A percentile compares a stretch with the other conserved stretches of the same genome.
Evolutionary conservation across 2,888 invertebrate genomes (phyloP).

Genomic region (Hirtodrosophila histrioides): DNA sequence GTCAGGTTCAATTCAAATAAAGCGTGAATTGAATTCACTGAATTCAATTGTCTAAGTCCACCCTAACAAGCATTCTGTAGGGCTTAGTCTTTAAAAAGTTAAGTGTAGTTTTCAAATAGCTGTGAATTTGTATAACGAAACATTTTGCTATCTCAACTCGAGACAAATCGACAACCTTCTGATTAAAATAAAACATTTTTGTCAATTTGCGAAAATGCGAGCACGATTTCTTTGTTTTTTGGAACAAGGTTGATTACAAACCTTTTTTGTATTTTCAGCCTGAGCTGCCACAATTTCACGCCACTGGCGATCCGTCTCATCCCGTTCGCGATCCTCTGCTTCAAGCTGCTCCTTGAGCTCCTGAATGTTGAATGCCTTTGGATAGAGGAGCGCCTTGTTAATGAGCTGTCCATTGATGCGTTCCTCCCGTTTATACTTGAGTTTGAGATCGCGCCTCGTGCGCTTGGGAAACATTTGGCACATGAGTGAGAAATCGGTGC

Average conservation of each 20-base stretch:
- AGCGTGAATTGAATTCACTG: too few species aligned
- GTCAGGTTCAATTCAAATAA: too few species aligned
- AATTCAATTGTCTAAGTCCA: too few species aligned
- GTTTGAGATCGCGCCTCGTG: slow-evolving; percentile 92
- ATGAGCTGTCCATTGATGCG: slow-evolving; percentile 89
- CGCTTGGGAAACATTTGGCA: slow-evolving; percentile 91
- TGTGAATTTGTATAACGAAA: too few species aligned
- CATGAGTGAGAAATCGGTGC: slow-evolving; percentile 97
- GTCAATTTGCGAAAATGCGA: too few species aligned
- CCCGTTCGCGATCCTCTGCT: slow-evolving; percentile 83
- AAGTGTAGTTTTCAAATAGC: too few species aligned
- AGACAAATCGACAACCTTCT: too few species aligned
- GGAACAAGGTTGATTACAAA: slow-evolving; percentile 28
- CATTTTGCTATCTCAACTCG: too few species aligned
- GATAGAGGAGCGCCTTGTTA: slow-evolving; percentile 90
- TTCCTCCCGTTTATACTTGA: slow-evolving; percentile 97
- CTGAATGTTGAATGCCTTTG: slow-evolving; percentile 88
- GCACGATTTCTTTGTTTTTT: too few species aligned
- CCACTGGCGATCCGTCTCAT: slow-evolving; percentile 67
- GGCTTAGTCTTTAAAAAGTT: too few species aligned
- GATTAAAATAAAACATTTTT: too few species aligned
- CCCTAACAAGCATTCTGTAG: too few species aligned
- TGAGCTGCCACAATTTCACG: slow-evolving; percentile 66
- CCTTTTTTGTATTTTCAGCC: slow-evolving; percentile 70
- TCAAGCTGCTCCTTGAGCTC: slow-evolving; percentile 86